phyloP scores from a whole-genome alignment of 64 coral and sea anemone species.

The Actinia tenebrosa region DNA sequence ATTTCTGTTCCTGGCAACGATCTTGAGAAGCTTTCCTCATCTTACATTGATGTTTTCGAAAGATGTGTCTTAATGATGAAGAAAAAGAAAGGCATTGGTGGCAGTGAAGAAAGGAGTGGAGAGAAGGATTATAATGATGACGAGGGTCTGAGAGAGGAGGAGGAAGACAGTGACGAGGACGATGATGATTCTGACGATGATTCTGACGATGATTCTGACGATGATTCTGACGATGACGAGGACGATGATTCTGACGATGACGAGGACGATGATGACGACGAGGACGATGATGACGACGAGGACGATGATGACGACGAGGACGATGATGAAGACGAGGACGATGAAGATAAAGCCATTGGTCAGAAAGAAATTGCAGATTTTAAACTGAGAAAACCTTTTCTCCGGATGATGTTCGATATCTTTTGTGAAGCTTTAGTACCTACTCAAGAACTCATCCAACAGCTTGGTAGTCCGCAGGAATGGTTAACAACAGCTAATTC shows the following conservation, averaged over 20 bases:
- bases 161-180: not conserved
- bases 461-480: not conserved
- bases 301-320: not conserved
- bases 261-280: not conserved
- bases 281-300: not conserved
- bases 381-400: not conserved
- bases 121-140: not conserved
- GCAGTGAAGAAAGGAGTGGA: not conserved
- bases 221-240: not conserved
- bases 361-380: not conserved
- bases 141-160: not conserved
- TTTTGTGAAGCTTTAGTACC: not conserved
- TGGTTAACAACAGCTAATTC: not conserved
- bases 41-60: constrained; percentile 39
- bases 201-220: not conserved
- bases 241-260: not conserved
- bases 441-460: not conserved
- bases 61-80: not conserved
- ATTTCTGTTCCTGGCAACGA: not conserved
- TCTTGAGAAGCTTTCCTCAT: not conserved
- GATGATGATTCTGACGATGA: not conserved
- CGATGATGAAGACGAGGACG: not conserved
- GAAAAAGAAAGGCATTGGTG: not conserved
- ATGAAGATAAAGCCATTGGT: not conserved
- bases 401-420: not conserved